A percentile compares a stretch with the other conserved stretches of the same genome.
These are phyloP conservation scores for Heliconius hortense DNA, from an alignment of 2,888 invertebrate genomes.

Conservation along the genomic window DNA sequence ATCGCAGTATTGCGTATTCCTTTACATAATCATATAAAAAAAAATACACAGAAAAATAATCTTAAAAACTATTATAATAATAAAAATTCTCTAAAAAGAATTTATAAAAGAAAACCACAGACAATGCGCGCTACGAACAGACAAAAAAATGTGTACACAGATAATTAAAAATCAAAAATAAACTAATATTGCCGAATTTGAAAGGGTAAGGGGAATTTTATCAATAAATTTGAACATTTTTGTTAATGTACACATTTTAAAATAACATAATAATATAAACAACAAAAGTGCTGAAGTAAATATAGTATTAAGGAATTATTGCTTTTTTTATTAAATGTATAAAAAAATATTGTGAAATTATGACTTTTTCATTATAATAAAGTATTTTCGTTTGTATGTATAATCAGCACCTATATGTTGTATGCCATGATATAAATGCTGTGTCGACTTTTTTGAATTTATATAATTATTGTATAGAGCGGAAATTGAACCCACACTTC, in stretches of 20 bases:
- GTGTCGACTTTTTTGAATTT: slow-evolving; percentile 2
- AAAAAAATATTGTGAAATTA: background rate
- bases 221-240: background rate
- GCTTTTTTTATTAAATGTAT: background rate
- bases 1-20: slow-evolving; percentile 26
- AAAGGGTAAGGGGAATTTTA: background rate
- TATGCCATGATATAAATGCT: slow-evolving; percentile 12
- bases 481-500: background rate
- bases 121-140: slow-evolving; percentile 62
- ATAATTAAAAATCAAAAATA: slow-evolving; percentile 16
- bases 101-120: slow-evolving; percentile 43
- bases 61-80: slow-evolving; percentile 20
- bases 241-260: slow-evolving; percentile 45
- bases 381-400: background rate
- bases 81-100: slow-evolving; percentile 9
- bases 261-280: slow-evolving; percentile 44
- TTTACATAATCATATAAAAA: slow-evolving; percentile 16
- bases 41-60: slow-evolving; percentile 8
- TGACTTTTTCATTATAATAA: background rate
- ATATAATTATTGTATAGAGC: background rate
- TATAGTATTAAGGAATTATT: background rate
- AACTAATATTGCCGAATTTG: slow-evolving; percentile 6
- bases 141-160: slow-evolving; percentile 54
- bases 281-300: slow-evolving; percentile 37
- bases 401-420: slow-evolving; percentile 30